Base-by-base conservation (phyloP, 1,140 invertebrate genomes). In the Grapholita molesta region DNA sequence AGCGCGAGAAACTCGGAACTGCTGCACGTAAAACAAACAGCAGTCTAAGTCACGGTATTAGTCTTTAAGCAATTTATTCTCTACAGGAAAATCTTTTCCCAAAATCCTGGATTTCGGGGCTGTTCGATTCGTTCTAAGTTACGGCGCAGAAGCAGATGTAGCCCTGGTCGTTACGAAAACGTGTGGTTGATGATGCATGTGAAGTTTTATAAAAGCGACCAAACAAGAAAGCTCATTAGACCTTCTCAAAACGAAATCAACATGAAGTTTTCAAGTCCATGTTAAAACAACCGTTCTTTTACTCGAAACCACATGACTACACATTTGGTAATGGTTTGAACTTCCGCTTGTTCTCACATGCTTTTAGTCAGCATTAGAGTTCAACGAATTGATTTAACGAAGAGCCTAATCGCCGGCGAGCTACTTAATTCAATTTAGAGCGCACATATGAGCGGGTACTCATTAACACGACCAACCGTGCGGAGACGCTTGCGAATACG, bases 301-400 rank as follows among this genome's bases (percentile, higher is more conserved):
- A 61, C 64, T 64, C 35, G 67, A 71, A 69, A 77, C 61, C 72
- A 71, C 71, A 67, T 72, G 72, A 71, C 71, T 71, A 74, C 82
- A 83, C 86, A 86, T 86, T 86, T 88, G 87, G 81, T 82, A 84
- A 81, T 86, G 81, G 74, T 89, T 88, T 86, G 72, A 38, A 80
- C 77, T 86, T 89, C 87, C 83, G 80, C 70, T 79, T 76, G 75
- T 79, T 73, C 76, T 75, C 77, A 68, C 71, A 73, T 68, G 67
- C 71, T 79, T 82, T 85, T 82, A 64, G 73, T 71, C 42, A 30
- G 12, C 15, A 23, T 67, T 38, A 67, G 71, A 77, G 73, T 85
- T 86, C 85, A 82, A 66, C 72, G 86, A 89, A 89, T 83, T 83
- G 78, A 79, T 85, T 85, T 81, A 77, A 66, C 64, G 77, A 79